These are phyloP conservation scores for Corvus moneduloides DNA, from an alignment of 2,113 vertebrate species.

Conservation along the genomic window DNA sequence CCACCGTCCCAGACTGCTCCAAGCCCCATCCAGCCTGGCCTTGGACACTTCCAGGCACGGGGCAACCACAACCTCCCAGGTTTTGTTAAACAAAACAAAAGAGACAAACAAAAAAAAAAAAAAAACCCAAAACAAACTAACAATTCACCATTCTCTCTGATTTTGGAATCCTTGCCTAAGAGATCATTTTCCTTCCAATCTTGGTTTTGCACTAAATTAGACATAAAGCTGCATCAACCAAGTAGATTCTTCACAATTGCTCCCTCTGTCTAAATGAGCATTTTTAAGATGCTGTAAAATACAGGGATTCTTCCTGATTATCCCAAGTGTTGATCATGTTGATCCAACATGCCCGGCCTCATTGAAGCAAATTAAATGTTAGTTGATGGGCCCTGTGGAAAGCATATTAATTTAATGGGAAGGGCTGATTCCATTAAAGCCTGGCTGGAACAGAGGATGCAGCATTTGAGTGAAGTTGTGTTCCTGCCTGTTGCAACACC, in stretches of 20 bases:
- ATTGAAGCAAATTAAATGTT: constrained; percentile 71
- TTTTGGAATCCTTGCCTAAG: neutral
- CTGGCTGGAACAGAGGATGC: constrained; percentile 41
- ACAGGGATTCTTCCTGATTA: neutral
- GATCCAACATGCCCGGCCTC: neutral
- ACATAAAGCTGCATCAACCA: neutral
- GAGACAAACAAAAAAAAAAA: neutral
- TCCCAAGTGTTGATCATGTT: neutral
- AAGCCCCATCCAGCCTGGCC: neutral
- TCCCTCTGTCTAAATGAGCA: neutral
- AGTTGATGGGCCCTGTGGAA: constrained; percentile 63
- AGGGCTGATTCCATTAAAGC: constrained; percentile 68
- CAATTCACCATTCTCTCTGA: neutral
- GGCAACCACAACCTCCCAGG: neutral
- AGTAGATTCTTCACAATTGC: neutral
- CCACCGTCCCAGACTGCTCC: neutral
- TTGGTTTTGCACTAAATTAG: neutral
- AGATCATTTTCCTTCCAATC: neutral
- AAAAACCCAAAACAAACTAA: neutral
- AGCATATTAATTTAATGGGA: constrained; percentile 71
- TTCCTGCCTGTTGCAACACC: neutral
- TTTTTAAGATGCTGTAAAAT: neutral
- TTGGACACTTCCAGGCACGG: neutral
- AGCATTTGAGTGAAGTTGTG: neutral
- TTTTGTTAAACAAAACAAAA: neutral